Percentiles rank a stretch among this genome's conserved stretches.
Evolutionary conservation across 2,888 invertebrate species (phyloP).

Genomic region (Noctua pronuba): DNA sequence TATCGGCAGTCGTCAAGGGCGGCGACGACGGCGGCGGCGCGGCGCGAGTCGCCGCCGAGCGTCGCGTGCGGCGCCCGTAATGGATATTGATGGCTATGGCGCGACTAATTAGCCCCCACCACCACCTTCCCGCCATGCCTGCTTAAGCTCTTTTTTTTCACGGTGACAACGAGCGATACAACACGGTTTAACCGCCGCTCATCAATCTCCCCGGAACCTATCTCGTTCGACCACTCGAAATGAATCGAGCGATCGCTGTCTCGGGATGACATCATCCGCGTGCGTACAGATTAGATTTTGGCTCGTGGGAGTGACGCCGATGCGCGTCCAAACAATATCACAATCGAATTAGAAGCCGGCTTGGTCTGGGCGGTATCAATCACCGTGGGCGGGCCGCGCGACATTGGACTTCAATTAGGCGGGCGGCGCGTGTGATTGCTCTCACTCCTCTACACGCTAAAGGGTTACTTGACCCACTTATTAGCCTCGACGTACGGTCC

Average conservation of each 20-base stretch:
- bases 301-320: slow-evolving; percentile 79
- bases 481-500: slow-evolving; percentile 80
- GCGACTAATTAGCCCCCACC: slow-evolving; percentile 87
- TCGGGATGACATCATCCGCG: slow-evolving; percentile 78
- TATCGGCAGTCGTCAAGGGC: slow-evolving; percentile 77
- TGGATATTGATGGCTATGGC: slow-evolving; percentile 89
- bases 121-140: slow-evolving; percentile 77
- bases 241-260: slow-evolving; percentile 73
- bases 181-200: slow-evolving; percentile 72
- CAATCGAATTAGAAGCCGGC: slow-evolving; percentile 87
- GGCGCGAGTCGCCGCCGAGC: slow-evolving; percentile 70
- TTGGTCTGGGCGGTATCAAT: slow-evolving; percentile 87
- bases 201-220: slow-evolving; percentile 78
- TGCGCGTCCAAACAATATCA: slow-evolving; percentile 85
- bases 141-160: slow-evolving; percentile 74
- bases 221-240: slow-evolving; percentile 75
- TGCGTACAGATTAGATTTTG: slow-evolving; percentile 76
- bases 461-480: slow-evolving; percentile 90
- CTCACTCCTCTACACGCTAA: slow-evolving; percentile 85
- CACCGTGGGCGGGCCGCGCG: slow-evolving; percentile 88
- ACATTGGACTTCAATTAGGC: slow-evolving; percentile 91
- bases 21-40: slow-evolving; percentile 67
- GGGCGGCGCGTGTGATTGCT: slow-evolving; percentile 88
- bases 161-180: slow-evolving; percentile 74
- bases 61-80: slow-evolving; percentile 90